Conservation (phyloP, 1,140 invertebrate species). For the Chionoecetes opilio region DNA sequence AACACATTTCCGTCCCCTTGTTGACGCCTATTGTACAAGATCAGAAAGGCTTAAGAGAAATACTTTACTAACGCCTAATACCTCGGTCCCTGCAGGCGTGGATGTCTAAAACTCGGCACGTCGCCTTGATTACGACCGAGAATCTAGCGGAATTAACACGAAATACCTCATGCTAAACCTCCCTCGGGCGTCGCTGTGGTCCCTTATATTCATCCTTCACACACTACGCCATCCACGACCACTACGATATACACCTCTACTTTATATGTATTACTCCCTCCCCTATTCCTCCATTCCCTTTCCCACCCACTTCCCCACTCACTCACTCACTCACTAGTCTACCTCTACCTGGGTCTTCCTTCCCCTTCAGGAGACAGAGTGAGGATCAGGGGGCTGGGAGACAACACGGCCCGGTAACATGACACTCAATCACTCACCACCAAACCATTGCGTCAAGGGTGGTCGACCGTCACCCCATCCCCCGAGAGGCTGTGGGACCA, state of each 20-base stretch:
- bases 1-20: not conserved
- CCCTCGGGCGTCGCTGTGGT: not conserved
- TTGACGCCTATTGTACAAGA: not conserved
- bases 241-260: too few relatives aligned
- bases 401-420: constrained; percentile 18
- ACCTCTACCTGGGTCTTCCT: not conserved
- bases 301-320: not conserved
- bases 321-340: not conserved
- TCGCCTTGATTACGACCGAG: not conserved
- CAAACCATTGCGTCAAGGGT: not conserved
- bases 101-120: not conserved
- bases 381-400: constrained; percentile 8
- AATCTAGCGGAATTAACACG: not conserved
- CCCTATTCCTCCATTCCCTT: not conserved
- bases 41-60: not conserved
- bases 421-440: not conserved
- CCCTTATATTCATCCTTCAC: not conserved
- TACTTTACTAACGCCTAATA: not conserved
- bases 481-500: not conserved
- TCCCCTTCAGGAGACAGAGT: not conserved
- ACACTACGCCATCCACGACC: not conserved
- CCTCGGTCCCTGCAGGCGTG: not conserved
- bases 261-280: too few relatives aligned
- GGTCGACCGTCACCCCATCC: not conserved
- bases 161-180: not conserved